Percentiles rank a stretch among this genome's conserved stretches.
phyloP scores from a whole-genome alignment of 2,113 vertebrate species.

The Halichoeres trimaculatus region DNA sequence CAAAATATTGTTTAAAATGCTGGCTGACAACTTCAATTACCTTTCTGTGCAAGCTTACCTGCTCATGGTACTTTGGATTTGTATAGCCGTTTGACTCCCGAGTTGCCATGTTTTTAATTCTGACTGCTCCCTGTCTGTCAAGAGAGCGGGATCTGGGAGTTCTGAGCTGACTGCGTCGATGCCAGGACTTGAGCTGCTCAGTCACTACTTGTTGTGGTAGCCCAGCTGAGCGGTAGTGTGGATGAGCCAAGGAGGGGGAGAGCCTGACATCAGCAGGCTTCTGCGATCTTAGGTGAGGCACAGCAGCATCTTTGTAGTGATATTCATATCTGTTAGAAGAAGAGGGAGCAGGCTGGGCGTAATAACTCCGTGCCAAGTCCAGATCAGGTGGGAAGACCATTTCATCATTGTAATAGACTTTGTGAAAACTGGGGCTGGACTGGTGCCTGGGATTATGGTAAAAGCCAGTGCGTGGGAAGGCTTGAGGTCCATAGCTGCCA shows the following conservation, averaged over 20 bases:
- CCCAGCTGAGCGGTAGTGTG: slow-evolving; percentile 61
- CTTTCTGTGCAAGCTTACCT: slow-evolving; percentile 64
- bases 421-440: slow-evolving; percentile 61
- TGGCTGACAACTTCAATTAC: neutral
- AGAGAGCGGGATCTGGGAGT: slow-evolving; percentile 84
- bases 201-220: slow-evolving; percentile 83
- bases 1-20: no score
- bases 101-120: slow-evolving; percentile 66
- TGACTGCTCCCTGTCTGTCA: slow-evolving; percentile 86
- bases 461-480: slow-evolving; percentile 53
- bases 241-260: slow-evolving; percentile 78
- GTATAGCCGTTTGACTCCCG: slow-evolving; percentile 66
- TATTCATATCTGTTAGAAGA: slow-evolving; percentile 61
- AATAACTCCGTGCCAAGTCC: slow-evolving; percentile 72
- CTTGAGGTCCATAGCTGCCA: slow-evolving; percentile 53
- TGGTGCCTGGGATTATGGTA: slow-evolving; percentile 66
- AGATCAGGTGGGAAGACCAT: slow-evolving; percentile 62
- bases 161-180: slow-evolving; percentile 83
- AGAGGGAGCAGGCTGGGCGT: slow-evolving; percentile 65
- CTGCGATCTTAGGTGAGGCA: slow-evolving; percentile 65
- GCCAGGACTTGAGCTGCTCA: slow-evolving; percentile 89
- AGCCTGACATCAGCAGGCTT: slow-evolving; percentile 77
- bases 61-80: slow-evolving; percentile 67
- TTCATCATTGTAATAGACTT: slow-evolving; percentile 67
- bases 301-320: slow-evolving; percentile 68